Conservation (phyloP, 2,797 vertebrate genomes). For the Chelmon rostratus region DNA sequence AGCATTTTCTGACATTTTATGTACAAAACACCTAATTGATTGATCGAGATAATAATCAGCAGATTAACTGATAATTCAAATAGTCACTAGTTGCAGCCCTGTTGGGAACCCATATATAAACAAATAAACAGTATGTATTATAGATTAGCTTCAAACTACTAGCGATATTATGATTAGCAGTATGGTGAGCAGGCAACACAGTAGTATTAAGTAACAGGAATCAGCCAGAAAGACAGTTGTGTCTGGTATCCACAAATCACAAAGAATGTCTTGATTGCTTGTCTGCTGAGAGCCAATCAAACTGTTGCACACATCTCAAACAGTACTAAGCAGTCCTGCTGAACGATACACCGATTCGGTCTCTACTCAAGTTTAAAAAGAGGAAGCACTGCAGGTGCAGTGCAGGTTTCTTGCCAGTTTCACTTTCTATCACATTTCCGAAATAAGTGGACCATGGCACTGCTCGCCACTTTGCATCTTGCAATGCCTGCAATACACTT, state of each 20-base stretch:
- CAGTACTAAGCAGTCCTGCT: background rate
- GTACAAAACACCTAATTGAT: background rate
- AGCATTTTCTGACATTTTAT: background rate
- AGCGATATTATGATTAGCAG: background rate
- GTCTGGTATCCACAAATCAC: conserved; percentile 1
- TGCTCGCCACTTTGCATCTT: conserved; percentile 49
- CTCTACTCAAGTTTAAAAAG: conserved; percentile 32
- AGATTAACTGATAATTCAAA: background rate
- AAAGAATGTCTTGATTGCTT: background rate
- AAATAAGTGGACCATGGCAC: conserved; percentile 22
- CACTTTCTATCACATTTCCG: conserved; percentile 37
- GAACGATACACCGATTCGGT: background rate
- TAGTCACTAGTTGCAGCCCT: no score
- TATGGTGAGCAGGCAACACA: background rate
- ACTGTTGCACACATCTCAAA: background rate
- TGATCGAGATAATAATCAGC: background rate
- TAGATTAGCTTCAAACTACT: background rate
- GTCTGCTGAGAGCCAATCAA: background rate
- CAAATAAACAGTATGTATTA: background rate
- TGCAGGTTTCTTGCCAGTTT: conserved; percentile 37
- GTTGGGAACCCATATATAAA: background rate
- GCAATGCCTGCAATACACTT: conserved; percentile 14
- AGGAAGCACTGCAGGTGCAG: conserved; percentile 63
- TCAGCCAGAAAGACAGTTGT: no score
- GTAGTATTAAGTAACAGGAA: background rate